Base-by-base conservation (phyloP, 2,888 invertebrate species). In the Pristionchus maxplancki region DNA sequence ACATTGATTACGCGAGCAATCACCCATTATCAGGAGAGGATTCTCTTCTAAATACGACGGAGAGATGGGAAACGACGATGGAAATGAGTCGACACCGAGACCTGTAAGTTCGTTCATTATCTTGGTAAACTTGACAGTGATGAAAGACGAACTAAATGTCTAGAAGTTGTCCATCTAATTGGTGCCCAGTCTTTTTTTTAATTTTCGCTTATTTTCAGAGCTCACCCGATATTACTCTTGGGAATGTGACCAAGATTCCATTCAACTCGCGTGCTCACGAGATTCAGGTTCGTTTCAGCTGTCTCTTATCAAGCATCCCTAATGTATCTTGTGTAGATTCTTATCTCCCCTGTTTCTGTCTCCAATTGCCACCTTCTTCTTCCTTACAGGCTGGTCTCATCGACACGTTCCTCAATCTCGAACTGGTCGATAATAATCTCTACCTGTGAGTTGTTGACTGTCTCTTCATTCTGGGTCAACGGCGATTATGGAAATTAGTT, bases 381-480 rank as follows among this genome's bases (percentile, higher is more conserved):
- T 48, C 4, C 3, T n/a, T 92, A 50, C 90, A 89, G 58, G 91
- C 92, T 91, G 93, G 92, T 53, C 89, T 93, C 28, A 89, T 93
- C 37, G 91, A 92, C 88, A 93, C 93, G 4, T 93, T 93, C 71
- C 89, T 93, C 82, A 92, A 93, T 83, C 88, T 93, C 82, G 92
- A 93, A 87, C 87, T 89, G 37, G 90, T 93, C 86, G 92, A 93
- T 88, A 92, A 91, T 83, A 93, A 93, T 83, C 89, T 92, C 74
- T 93, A 91, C 87, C 84, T 92, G 93, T 92, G 50, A 90, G 91
- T 90, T 89, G 44, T 83, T 44, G 24, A 28, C 50, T 48, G 28
- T 24, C 34, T 78, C 20, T 78, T n/a, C 11, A 24, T 78, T 44
- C 78, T 78, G 78, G 78, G 48, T 78, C 78, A 78, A 78, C n/a